These are phyloP conservation scores for Lanistes nyassanus DNA, from an alignment of 1,140 invertebrate species.

Conservation along the genomic window DNA sequence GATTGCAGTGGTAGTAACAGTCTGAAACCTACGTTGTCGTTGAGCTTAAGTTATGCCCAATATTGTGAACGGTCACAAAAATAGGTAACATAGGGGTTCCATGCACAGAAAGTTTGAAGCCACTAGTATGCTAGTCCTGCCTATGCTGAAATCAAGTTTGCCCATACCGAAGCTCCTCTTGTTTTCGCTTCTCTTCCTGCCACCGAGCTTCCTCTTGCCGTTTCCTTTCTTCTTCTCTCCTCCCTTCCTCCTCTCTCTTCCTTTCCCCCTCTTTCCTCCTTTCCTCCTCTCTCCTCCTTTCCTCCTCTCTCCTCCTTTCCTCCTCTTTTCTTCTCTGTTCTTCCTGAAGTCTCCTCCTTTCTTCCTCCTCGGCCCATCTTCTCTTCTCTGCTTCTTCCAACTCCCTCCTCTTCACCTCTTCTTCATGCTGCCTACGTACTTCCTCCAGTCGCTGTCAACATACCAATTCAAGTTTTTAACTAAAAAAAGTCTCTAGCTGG, in stretches of 20 bases:
- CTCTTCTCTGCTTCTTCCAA: background rate
- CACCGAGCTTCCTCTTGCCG: constrained; percentile 25
- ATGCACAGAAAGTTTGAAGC: too few relatives aligned
- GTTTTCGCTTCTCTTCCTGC: constrained; percentile 32
- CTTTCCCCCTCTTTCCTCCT: constrained; percentile 29
- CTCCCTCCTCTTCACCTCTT: constrained; percentile 15
- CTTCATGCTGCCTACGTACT: constrained; percentile 15
- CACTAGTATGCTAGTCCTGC: too few relatives aligned
- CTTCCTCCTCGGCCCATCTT: constrained; percentile 7
- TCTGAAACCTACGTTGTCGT: too few relatives aligned
- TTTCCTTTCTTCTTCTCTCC: constrained; percentile 32
- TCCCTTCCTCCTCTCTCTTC: constrained; percentile 25
- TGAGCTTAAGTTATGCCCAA: too few relatives aligned
- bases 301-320: constrained; percentile 32
- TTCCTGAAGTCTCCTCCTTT: constrained; percentile 34
- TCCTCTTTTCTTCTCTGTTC: constrained; percentile 36
- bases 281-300: constrained; percentile 38
- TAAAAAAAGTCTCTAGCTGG: too few relatives aligned
- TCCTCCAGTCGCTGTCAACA: constrained; percentile 20
- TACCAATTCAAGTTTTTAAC: too few relatives aligned
- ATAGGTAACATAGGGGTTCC: too few relatives aligned
- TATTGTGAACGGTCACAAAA: too few relatives aligned
- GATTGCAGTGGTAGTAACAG: too few relatives aligned
- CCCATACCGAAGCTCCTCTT: constrained; percentile 25
- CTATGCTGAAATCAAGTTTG: background rate